These are phyloP conservation scores for Cyphomyrus plagiostoma DNA, from an alignment of 2,113 vertebrate species.

Conservation along the genomic window DNA sequence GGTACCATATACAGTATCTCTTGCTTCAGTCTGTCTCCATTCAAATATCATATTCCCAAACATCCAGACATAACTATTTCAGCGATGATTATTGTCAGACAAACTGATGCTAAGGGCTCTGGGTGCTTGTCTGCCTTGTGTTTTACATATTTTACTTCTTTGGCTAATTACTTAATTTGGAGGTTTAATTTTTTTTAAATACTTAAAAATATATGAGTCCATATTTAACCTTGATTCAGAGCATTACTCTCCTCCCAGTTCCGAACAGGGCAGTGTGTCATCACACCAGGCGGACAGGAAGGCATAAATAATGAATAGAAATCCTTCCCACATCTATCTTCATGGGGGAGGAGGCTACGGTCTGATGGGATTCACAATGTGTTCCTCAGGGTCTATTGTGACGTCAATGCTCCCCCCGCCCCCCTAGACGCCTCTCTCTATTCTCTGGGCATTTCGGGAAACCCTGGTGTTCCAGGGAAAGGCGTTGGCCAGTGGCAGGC, in stretches of 20 bases:
- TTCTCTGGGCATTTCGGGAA: constrained; percentile 43
- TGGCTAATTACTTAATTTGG: not conserved
- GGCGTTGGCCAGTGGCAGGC: not conserved
- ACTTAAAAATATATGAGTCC: not conserved
- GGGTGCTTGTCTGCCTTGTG: not conserved
- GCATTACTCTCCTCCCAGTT: not conserved
- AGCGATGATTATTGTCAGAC: not conserved
- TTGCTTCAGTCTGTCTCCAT: not conserved
- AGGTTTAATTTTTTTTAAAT: not conserved
- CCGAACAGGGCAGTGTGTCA: constrained; percentile 19
- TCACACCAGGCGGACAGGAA: not conserved
- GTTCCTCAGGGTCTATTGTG: constrained; percentile 52
- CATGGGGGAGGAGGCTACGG: constrained; percentile 32
- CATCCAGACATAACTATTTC: not conserved
- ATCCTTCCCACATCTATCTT: constrained; percentile 49
- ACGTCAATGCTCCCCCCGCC: constrained; percentile 45
- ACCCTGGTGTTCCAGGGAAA: constrained; percentile 40
- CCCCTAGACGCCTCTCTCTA: not conserved
- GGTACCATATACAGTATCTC: not conserved
- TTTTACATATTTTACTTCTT: not conserved
- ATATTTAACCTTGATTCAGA: not conserved
- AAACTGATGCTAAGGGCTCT: not conserved
- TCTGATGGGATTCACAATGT: constrained; percentile 43
- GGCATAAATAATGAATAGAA: constrained; percentile 48
- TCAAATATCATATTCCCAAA: not conserved